Percentiles rank a stretch among this genome's conserved stretches.
Evolutionary conservation across 37 sponge, comb jelly and placozoan genomes (phyloP).

Genomic region (Agelas oroides): DNA sequence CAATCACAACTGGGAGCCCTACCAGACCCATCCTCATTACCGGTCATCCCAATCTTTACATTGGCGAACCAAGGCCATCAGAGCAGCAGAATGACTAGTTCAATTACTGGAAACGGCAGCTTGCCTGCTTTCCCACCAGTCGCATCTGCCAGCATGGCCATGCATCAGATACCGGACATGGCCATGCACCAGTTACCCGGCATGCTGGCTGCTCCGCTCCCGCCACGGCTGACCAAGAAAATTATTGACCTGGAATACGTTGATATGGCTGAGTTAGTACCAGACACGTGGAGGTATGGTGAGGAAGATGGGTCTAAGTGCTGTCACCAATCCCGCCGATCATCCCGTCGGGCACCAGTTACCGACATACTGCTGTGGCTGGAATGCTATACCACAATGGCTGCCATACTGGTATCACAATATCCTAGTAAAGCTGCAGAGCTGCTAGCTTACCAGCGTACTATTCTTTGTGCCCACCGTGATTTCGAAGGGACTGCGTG

Average conservation of each 20-base stretch:
- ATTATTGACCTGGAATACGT: conserved; percentile 31
- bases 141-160: too few relatives aligned
- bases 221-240: not conserved
- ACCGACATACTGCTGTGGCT: conserved; percentile 42
- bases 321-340: not conserved
- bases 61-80: too few relatives aligned
- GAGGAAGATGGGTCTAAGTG: conserved; percentile 5
- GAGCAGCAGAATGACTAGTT: too few relatives aligned
- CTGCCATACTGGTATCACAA: conserved; percentile 9
- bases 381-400: conserved; percentile 39
- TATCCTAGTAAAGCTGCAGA: conserved; percentile 18
- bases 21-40: too few relatives aligned
- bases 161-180: too few relatives aligned
- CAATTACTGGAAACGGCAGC: too few relatives aligned
- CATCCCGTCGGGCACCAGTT: not conserved
- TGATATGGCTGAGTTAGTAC: conserved; percentile 34
- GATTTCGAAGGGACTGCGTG: conserved; percentile 3
- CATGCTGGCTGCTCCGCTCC: not conserved
- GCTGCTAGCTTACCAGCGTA: conserved; percentile 23
- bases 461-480: not conserved
- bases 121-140: too few relatives aligned
- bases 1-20: too few relatives aligned
- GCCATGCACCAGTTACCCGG: too few relatives aligned
- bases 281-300: conserved; percentile 21
- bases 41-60: too few relatives aligned